Conservation (phyloP, 2,113 vertebrate genomes). For the Geococcyx californianus region DNA sequence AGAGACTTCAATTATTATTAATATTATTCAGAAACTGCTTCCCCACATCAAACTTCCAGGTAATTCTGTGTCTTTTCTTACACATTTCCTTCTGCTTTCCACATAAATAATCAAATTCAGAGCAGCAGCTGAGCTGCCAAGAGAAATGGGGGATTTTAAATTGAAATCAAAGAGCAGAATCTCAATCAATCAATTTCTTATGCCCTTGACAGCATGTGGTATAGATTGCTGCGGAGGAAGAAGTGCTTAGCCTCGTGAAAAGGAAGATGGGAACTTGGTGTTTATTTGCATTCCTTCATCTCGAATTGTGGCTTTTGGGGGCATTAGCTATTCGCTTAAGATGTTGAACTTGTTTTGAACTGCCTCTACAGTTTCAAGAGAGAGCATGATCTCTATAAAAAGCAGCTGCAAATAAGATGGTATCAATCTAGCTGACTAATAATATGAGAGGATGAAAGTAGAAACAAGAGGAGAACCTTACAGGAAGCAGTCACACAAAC, state of each 20-base stretch:
- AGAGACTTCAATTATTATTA: neutral
- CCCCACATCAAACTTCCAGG: neutral
- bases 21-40: neutral
- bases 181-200: neutral
- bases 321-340: neutral
- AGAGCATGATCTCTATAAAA: neutral
- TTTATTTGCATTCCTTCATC: constrained; percentile 16
- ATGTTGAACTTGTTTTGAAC: neutral
- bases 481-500: neutral
- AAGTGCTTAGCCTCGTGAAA: neutral
- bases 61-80: neutral
- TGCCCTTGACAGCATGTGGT: neutral
- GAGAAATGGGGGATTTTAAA: neutral
- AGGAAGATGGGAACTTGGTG: neutral
- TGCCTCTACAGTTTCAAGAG: neutral
- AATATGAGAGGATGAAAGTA: neutral
- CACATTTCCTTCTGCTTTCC: neutral
- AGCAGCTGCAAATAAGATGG: neutral
- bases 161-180: constrained; percentile 30
- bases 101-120: neutral
- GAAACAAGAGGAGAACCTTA: neutral
- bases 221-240: neutral
- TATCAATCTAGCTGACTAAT: neutral
- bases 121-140: neutral
- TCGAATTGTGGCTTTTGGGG: neutral